Evolutionary conservation across 2,888 invertebrate species (phyloP).

Genomic region (Geotrupes spiniger): DNA sequence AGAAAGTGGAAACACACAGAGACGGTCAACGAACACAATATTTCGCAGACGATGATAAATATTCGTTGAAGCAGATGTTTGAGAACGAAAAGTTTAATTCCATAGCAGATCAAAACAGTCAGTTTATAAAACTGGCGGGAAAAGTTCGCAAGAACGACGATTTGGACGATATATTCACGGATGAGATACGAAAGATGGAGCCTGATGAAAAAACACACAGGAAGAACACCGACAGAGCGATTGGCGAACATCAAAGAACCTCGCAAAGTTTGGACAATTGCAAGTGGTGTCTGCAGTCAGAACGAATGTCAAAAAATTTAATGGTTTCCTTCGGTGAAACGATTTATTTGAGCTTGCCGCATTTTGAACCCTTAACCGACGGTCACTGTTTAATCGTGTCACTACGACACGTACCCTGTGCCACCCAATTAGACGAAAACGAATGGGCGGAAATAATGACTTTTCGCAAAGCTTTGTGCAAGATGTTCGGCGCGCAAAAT

Average conservation of each 20-base stretch:
- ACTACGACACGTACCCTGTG: conserved; percentile 74
- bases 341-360: conserved; percentile 82
- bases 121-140: conserved; percentile 73
- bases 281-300: conserved; percentile 77
- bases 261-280: conserved; percentile 76
- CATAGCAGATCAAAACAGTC: conserved; percentile 75
- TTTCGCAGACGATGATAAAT: conserved; percentile 88
- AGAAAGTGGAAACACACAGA: conserved; percentile 68
- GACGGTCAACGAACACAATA: conserved; percentile 74
- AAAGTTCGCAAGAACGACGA: conserved; percentile 68
- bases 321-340: conserved; percentile 78
- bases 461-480: conserved; percentile 71
- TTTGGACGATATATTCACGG: conserved; percentile 81
- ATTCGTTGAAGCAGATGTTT: conserved; percentile 82
- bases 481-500: conserved; percentile 70
- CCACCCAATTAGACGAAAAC: conserved; percentile 89
- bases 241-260: conserved; percentile 69
- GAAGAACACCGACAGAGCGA: conserved; percentile 63
- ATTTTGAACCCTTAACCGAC: conserved; percentile 73
- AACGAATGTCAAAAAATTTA: conserved; percentile 77
- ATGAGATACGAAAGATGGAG: conserved; percentile 68
- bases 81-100: conserved; percentile 77
- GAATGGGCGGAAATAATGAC: conserved; percentile 85
- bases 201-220: conserved; percentile 61
- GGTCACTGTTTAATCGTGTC: conserved; percentile 88